Percentiles rank a stretch among this genome's conserved stretches.
Conservation (phyloP, 2,113 vertebrate species). For the Calyptomena viridis region DNA sequence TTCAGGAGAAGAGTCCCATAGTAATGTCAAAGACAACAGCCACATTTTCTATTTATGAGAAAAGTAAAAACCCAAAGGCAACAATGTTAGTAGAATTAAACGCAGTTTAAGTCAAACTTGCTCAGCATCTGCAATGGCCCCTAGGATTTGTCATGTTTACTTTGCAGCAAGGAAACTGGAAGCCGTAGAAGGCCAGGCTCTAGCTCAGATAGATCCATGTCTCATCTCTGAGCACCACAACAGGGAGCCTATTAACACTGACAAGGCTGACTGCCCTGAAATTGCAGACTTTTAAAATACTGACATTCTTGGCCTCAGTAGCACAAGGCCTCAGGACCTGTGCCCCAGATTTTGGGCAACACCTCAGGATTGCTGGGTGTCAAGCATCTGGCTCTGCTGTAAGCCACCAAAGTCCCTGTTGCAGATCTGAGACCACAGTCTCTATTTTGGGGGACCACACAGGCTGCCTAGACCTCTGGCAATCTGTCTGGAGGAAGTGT, state of each 20-base stretch:
- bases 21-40: neutral
- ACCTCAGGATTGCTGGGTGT: neutral
- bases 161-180: neutral
- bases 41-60: neutral
- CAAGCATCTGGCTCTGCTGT: neutral
- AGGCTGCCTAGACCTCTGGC: fast-evolving
- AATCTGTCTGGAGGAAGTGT: neutral
- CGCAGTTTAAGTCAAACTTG: neutral
- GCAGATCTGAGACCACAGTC: neutral
- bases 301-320: neutral
- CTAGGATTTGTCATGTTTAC: neutral
- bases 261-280: conserved; percentile 49
- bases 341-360: neutral
- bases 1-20: neutral
- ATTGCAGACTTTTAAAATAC: neutral
- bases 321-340: neutral
- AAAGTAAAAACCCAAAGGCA: neutral
- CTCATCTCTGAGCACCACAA: conserved; percentile 15
- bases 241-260: conserved; percentile 33
- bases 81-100: neutral
- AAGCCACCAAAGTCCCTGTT: neutral
- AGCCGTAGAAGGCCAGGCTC: neutral
- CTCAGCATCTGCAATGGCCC: neutral
- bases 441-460: fast-evolving
- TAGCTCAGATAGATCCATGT: conserved; percentile 6